Evolutionary conservation across 2,797 vertebrate genomes (phyloP).

Genomic region (Pangasius larnaudii): DNA sequence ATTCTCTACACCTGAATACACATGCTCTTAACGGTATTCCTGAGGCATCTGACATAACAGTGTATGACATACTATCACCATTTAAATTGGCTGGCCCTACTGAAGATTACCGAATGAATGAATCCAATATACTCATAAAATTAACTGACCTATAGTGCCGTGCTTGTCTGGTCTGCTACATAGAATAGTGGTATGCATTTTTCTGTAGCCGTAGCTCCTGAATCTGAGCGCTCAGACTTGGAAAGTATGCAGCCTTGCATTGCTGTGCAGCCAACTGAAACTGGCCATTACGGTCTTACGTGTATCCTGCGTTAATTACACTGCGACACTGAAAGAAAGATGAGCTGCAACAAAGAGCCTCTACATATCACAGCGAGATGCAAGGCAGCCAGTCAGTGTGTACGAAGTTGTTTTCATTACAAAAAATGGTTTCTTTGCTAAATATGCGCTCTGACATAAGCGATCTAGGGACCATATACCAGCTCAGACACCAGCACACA

Average conservation of each 20-base stretch:
- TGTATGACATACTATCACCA: background rate
- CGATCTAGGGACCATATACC: background rate
- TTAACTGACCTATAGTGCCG: background rate
- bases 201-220: background rate
- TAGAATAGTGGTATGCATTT: too few relatives aligned
- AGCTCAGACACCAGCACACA: background rate
- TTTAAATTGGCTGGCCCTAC: background rate
- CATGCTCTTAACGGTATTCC: background rate
- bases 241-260: slow-evolving; percentile 5
- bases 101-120: background rate
- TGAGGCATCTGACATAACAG: too few relatives aligned
- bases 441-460: background rate
- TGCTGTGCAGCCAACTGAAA: slow-evolving; percentile 11
- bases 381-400: background rate
- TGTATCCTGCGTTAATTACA: slow-evolving; percentile 31
- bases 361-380: slow-evolving; percentile 8
- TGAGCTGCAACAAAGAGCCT: background rate
- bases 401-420: background rate
- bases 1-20: background rate
- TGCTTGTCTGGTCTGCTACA: background rate
- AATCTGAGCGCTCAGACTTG: background rate
- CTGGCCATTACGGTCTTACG: background rate
- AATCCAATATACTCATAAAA: background rate
- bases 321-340: background rate
- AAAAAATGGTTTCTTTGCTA: background rate